These are phyloP conservation scores for Pomatostomus ruficeps DNA, from an alignment of 2,113 vertebrate species.

Conservation along the genomic window DNA sequence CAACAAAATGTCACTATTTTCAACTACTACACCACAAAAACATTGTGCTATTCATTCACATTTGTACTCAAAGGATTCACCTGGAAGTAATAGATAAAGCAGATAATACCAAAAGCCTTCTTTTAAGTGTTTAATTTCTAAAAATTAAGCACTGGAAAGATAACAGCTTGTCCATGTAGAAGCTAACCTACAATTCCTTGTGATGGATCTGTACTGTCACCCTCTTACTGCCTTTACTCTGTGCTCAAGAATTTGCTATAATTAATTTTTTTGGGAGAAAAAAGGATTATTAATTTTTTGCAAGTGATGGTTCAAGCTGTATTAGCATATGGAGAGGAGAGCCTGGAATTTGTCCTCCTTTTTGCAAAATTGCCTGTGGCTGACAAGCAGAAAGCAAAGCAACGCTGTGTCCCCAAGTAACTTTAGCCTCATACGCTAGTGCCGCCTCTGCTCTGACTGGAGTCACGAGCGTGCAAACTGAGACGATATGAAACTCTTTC, in stretches of 20 bases:
- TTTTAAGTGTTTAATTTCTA: neutral
- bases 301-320: neutral
- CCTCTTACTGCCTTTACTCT: neutral
- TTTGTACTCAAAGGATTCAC: neutral
- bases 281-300: neutral
- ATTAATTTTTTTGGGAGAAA: accelerated
- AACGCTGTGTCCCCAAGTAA: neutral
- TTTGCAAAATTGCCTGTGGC: neutral
- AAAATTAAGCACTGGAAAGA: neutral
- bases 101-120: neutral
- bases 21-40: neutral
- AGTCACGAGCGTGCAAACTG: neutral
- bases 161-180: neutral
- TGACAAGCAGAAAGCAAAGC: neutral
- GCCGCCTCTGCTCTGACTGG: neutral
- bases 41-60: neutral
- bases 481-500: neutral
- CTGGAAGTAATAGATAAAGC: neutral
- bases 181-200: neutral
- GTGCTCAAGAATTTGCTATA: neutral
- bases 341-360: neutral
- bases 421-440: neutral
- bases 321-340: neutral
- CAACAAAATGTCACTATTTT: neutral
- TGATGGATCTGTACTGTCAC: neutral